Evolutionary conservation across 2,888 invertebrate genomes (phyloP).

Genomic region (Drosophila niveifrons): DNA sequence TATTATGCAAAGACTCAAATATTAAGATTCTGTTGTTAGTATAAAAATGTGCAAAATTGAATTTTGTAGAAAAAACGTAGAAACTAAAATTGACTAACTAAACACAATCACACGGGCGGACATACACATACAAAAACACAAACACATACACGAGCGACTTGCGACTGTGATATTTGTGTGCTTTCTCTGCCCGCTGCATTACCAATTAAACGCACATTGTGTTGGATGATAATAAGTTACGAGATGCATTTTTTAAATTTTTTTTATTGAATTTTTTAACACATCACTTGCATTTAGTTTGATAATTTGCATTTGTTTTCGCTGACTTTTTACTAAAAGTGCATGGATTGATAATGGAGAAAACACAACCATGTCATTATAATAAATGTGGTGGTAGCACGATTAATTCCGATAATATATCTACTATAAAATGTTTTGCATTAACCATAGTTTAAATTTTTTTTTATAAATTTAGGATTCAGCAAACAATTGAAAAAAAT

Average conservation of each 20-base stretch:
- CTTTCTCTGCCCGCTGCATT: slow-evolving; percentile 47
- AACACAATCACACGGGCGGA: slow-evolving; percentile 39
- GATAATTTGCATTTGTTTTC: slow-evolving; percentile 50
- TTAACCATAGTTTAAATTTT: too few species aligned
- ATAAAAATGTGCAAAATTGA: slow-evolving; percentile 10
- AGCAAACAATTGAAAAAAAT: too few species aligned
- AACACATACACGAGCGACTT: slow-evolving; percentile 36
- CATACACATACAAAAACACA: slow-evolving; percentile 18
- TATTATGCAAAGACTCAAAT: slow-evolving; percentile 3
- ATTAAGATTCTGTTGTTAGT: slow-evolving; percentile 8
- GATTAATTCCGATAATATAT: slow-evolving; percentile 2
- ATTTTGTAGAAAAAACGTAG: slow-evolving; percentile 32
- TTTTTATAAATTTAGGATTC: too few species aligned
- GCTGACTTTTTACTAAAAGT: slow-evolving; percentile 32
- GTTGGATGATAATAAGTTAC: slow-evolving; percentile 17
- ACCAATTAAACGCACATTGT: slow-evolving; percentile 32
- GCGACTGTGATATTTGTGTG: slow-evolving; percentile 37
- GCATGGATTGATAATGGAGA: slow-evolving; percentile 27
- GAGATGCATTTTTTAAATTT: slow-evolving; percentile 31
- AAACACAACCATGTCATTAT: slow-evolving; percentile 38
- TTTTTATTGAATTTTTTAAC: slow-evolving; percentile 18
- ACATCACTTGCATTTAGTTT: slow-evolving; percentile 31
- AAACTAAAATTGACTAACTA: slow-evolving; percentile 61
- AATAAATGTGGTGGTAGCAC: slow-evolving; percentile 12
- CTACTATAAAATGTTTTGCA: too few species aligned